Evolutionary conservation across 2,888 invertebrate species (phyloP).

Genomic region (Tridacna crocea): DNA sequence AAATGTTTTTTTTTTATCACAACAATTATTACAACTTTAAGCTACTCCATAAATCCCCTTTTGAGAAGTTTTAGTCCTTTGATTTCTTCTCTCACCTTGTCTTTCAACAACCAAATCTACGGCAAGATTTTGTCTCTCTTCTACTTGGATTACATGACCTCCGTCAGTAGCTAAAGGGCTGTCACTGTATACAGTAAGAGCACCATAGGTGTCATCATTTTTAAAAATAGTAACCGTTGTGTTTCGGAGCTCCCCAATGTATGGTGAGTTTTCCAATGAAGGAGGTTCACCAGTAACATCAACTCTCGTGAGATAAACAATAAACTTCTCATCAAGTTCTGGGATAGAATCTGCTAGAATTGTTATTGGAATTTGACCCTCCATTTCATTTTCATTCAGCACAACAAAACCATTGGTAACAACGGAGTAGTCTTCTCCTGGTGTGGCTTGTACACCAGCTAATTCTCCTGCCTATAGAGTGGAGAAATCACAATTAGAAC

Average conservation of each 20-base stretch:
- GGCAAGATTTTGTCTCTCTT: constrained; percentile 76
- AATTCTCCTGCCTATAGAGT: constrained; percentile 69
- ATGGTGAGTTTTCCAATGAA: constrained; percentile 71
- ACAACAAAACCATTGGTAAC: constrained; percentile 71
- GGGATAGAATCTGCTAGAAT: constrained; percentile 78
- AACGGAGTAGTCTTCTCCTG: constrained; percentile 75
- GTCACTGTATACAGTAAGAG: constrained; percentile 78
- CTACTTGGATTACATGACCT: constrained; percentile 74
- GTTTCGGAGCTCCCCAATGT: constrained; percentile 67
- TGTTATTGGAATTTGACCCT: constrained; percentile 72
- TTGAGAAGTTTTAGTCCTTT: too few relatives aligned
- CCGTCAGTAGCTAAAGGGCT: constrained; percentile 71
- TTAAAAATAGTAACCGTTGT: constrained; percentile 74
- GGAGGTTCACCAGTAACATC: constrained; percentile 69
- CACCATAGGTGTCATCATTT: constrained; percentile 82
- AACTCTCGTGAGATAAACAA: constrained; percentile 68
- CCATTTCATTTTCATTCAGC: constrained; percentile 72
- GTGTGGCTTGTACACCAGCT: constrained; percentile 68
- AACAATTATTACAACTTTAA: too few relatives aligned
- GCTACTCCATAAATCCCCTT: too few relatives aligned
- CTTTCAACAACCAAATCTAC: constrained; percentile 81
- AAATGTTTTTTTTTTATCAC: too few relatives aligned
- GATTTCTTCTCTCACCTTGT: constrained; percentile 70
- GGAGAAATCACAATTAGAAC: too few relatives aligned
- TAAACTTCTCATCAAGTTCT: constrained; percentile 80